Base-by-base conservation (phyloP, 2,797 vertebrate species). In the Bradypodion pumilum region DNA sequence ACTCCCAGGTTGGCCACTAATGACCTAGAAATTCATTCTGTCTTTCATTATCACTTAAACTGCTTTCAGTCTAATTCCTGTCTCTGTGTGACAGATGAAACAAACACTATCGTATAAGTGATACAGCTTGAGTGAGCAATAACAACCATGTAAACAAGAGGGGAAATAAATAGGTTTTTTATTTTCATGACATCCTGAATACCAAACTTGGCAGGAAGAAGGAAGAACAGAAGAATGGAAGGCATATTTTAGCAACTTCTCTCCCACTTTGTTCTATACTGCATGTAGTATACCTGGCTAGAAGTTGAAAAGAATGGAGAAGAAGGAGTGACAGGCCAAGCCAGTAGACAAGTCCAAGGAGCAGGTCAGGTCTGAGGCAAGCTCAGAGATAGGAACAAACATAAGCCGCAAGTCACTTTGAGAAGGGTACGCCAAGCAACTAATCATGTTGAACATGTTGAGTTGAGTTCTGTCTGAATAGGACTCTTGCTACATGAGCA, bases 1-100 rank as follows among this genome's bases (percentile, higher is more conserved):
- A 83, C 80, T 84, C 62, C 85, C 69, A 82, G 44, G 84, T 81
- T 90, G 75, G 89, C 84, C 81, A 90, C 88, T 87, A 1, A 1
- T 87, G 89, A 87, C 62, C 86, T 78, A 81, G 90, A 91, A 92
- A 89, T 87, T 85, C 87, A 91, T 85, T 87, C 89, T 90, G 32
- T 80, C 59, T 0, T 88, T 85, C 42, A 52, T 87, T 85, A 70
- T 63, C 86, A 74, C 80, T 88, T 89, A 83, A 90, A 83, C 77
- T 70, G 73, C 74, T 65, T 76, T 86, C 88, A 86, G 91, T 89
- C 1, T 0, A 83, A 89, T 91, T 91, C 75, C 87, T 92, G 78
- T 68, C n/a, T 46, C 0, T 0, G 78, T 85, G 78, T 90, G 90
- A 84, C 69, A 87, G 73, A 73, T 88, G 89, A 91, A 90, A 87